Percentiles rank a stretch among this genome's conserved stretches.
Conservation (phyloP, 2,113 vertebrate genomes). For the Hippocampus guttulatus region DNA sequence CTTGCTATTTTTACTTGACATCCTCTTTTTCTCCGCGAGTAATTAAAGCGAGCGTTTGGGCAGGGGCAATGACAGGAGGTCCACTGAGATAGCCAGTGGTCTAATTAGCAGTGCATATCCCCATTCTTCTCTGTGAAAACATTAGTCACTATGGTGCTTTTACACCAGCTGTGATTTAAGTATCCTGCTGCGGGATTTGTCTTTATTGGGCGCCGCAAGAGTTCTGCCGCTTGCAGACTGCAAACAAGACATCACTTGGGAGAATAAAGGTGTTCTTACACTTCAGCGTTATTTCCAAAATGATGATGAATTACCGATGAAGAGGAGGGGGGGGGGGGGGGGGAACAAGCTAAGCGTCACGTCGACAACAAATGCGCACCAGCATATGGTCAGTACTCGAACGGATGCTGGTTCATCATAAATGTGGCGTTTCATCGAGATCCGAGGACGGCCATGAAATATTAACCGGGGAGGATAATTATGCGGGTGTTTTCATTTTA, state of each 20-base stretch:
- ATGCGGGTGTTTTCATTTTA: constrained; percentile 53
- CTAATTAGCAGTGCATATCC: constrained; percentile 65
- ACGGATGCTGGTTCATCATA: constrained; percentile 52
- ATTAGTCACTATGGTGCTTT: constrained; percentile 38
- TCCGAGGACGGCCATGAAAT: constrained; percentile 41
- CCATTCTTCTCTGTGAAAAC: constrained; percentile 47
- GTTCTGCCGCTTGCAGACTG: constrained; percentile 26
- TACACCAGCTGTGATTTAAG: constrained; percentile 46
- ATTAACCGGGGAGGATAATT: constrained; percentile 55
- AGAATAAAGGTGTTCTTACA: constrained; percentile 31
- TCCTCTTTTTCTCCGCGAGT: constrained; percentile 57
- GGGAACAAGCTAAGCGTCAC: constrained; percentile 19
- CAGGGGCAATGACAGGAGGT: constrained; percentile 53
- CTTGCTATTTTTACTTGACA: constrained; percentile 60
- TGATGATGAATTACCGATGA: constrained; percentile 59
- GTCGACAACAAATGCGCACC: constrained; percentile 36
- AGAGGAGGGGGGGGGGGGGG: background rate
- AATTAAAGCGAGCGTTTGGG: constrained; percentile 60
- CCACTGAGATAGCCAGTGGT: constrained; percentile 58
- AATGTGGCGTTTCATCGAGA: constrained; percentile 32
- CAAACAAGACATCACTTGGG: constrained; percentile 49
- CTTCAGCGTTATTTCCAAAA: constrained; percentile 38
- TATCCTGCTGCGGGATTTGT: constrained; percentile 29
- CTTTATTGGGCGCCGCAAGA: constrained; percentile 34
- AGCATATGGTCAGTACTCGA: constrained; percentile 49